phyloP scores from a whole-genome alignment of 2,888 invertebrate genomes.

The Xiphydria camelus region DNA sequence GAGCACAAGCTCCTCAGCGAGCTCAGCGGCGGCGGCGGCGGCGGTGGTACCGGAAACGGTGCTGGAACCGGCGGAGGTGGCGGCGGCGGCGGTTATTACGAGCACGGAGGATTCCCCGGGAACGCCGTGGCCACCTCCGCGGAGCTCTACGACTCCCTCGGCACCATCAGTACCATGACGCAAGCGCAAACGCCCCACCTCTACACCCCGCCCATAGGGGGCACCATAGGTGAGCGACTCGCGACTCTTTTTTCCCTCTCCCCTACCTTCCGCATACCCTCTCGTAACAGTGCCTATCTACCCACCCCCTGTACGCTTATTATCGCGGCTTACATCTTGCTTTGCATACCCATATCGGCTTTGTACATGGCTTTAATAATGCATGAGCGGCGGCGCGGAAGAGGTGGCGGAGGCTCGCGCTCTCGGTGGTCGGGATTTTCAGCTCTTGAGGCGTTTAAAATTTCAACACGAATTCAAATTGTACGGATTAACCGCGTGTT shows the following conservation, averaged over 20 bases:
- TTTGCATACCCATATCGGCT: constrained; percentile 51
- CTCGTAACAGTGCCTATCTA: constrained; percentile 8
- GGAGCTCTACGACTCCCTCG: constrained; percentile 71
- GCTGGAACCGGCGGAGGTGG: constrained; percentile 52
- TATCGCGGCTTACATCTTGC: constrained; percentile 50
- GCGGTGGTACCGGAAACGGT: constrained; percentile 45
- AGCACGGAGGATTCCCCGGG: constrained; percentile 56
- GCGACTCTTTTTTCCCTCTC: constrained; percentile 35
- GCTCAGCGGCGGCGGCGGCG: constrained; percentile 66
- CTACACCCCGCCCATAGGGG: constrained; percentile 78
- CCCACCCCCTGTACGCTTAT: constrained; percentile 40
- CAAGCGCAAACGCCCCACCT: constrained; percentile 73
- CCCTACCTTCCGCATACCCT: constrained; percentile 34
- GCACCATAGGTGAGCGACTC: constrained; percentile 66
- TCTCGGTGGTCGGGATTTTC: constrained; percentile 23
- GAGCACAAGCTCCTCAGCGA: constrained; percentile 87
- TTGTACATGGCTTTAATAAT: constrained; percentile 53
- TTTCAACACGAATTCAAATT: constrained; percentile 45
- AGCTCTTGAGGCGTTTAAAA: constrained; percentile 29
- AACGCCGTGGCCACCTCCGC: constrained; percentile 60
- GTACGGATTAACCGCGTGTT: constrained; percentile 8
- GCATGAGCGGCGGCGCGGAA: constrained; percentile 60
- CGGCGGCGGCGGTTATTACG: constrained; percentile 55
- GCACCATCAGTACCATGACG: constrained; percentile 73
- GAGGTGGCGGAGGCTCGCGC: constrained; percentile 44